These are phyloP conservation scores for Dusona sp. DNA, from an alignment of 2,888 invertebrate genomes.

Conservation along the genomic window DNA sequence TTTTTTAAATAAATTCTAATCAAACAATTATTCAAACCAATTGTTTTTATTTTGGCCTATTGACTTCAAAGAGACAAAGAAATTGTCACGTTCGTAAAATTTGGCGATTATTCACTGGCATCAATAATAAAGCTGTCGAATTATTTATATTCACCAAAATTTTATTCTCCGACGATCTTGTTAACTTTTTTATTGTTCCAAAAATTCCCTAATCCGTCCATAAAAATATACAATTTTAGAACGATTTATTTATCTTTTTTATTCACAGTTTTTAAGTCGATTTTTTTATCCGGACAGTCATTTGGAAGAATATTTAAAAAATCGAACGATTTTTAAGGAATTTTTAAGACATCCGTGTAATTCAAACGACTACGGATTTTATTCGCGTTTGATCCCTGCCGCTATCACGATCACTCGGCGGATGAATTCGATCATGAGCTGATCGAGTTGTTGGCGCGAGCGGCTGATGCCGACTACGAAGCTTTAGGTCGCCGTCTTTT, in stretches of 20 bases:
- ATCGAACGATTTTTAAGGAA: background rate
- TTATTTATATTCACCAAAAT: background rate
- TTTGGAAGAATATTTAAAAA: background rate
- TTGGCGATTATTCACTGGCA: too few species aligned
- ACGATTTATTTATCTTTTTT: background rate
- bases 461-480: conserved; percentile 82
- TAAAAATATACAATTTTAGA: background rate
- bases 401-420: background rate
- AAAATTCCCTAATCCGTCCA: background rate
- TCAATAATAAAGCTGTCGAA: background rate
- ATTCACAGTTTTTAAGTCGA: background rate
- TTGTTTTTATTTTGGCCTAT: background rate
- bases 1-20: background rate
- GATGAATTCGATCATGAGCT: conserved; percentile 22
- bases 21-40: background rate
- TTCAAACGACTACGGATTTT: background rate
- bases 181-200: background rate
- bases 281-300: too few species aligned
- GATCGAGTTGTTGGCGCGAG: conserved; percentile 78
- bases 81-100: background rate
- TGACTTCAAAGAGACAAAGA: background rate
- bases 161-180: background rate
- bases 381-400: background rate
- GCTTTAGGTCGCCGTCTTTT: conserved; percentile 76
- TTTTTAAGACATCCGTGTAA: background rate